Base-by-base conservation (phyloP, 2,888 invertebrate species). In the Smittia sp. region DNA sequence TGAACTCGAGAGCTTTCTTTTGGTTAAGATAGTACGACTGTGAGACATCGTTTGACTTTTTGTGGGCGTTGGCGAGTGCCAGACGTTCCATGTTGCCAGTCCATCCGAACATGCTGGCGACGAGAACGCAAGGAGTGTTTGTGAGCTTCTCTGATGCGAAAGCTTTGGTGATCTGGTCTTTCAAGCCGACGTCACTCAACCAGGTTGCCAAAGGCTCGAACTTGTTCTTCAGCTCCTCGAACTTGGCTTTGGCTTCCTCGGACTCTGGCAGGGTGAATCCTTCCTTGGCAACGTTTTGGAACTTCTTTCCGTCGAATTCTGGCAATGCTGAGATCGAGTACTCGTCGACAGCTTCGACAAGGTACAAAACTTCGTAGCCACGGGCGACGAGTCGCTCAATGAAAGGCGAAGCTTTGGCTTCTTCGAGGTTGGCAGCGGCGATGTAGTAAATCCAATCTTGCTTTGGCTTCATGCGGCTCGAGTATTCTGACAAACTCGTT, bases 271-370 rank as follows among this genome's bases (percentile, higher is more conserved):
- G 83, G 77, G 90, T 88, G 80, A 98, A 90, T 38, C 97, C 97
- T 85, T 99, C 99, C 84, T 99, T 99, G 77, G 99, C 99, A 73
- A 98, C 95, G 82, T 99, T 99, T 84, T 96, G 96, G 92, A 99
- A 98, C 84, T 97, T 98, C 85, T 97, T 96, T 73, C 96, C 96
- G 79, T 99, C 98, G 83, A 94, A 99, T 84, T 99, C 98, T 1
- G 98, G 97, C 81, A 99, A 85, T 63, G 96, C 91, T 69, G 96
- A 94, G 77, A 99, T 92, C 78, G 94, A 91, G 84, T 99, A 99
- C 84, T 99, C 99, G 84, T 99, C 99, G 66, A 99, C 97, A 38
- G 99, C 94, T 84, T 99, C 99, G 9, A 91, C 90, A 69, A 99
- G 85, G 81, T 90, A 98, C 75, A 99, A 84, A 74, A 98, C 95